A percentile compares a stretch with the other conserved stretches of the same genome.
These are phyloP conservation scores for Petrolisthes cinctipes DNA, from an alignment of 2,888 invertebrate species.

Conservation along the genomic window DNA sequence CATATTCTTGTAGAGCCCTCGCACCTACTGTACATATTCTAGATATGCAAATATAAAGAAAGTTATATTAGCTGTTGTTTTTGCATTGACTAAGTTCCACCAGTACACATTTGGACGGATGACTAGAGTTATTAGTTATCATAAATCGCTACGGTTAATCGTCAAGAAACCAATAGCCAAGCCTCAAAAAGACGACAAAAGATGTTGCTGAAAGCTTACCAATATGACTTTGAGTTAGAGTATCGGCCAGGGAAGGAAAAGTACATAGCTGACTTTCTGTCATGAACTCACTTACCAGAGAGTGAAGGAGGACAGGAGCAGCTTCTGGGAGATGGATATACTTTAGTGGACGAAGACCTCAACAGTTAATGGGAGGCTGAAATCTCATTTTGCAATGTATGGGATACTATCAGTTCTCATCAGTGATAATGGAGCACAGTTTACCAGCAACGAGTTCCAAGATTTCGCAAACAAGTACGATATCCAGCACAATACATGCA, in stretches of 20 bases:
- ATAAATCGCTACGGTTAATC: too few relatives aligned
- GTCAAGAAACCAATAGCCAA: too few relatives aligned
- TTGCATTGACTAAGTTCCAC: too few relatives aligned
- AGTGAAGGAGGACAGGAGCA: slow-evolving; percentile 11
- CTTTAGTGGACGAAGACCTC: background rate
- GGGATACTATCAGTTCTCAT: slow-evolving; percentile 1
- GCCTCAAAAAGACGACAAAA: too few relatives aligned
- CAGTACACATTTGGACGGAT: too few relatives aligned
- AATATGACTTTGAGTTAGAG: too few relatives aligned
- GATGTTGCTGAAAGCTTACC: too few relatives aligned
- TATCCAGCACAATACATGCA: slow-evolving; percentile 12
- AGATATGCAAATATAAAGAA: background rate
- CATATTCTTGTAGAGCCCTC: too few relatives aligned
- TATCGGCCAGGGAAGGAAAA: background rate
- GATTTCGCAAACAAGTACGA: background rate
- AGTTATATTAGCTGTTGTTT: too few relatives aligned
- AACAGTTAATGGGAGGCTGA: slow-evolving; percentile 10
- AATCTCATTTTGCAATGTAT: background rate
- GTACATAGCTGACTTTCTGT: background rate
- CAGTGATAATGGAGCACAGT: slow-evolving; percentile 6
- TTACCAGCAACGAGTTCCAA: background rate
- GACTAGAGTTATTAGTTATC: too few relatives aligned
- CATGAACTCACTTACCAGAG: background rate
- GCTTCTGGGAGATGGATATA: slow-evolving; percentile 9
- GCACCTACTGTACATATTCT: background rate